Conservation (phyloP, 2,797 vertebrate genomes). For the Chromobotia macracanthus region DNA sequence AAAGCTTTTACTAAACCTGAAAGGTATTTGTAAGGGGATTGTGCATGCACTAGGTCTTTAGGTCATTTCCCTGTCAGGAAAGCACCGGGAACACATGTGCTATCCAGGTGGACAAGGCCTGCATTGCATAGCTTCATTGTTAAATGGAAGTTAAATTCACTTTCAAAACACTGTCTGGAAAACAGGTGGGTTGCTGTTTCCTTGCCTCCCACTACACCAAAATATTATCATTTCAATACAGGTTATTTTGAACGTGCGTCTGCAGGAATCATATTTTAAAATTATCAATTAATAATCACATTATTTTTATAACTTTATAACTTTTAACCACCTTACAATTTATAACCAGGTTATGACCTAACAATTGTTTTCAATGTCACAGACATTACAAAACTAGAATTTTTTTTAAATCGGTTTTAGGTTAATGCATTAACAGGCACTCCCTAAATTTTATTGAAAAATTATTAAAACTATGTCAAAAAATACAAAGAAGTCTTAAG, state of each 20-base stretch:
- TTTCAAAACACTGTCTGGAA: slow-evolving; percentile 44
- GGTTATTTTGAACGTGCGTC: slow-evolving; percentile 18
- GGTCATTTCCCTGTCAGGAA: slow-evolving; percentile 36
- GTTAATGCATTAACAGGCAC: background rate
- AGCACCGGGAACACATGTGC: slow-evolving; percentile 40
- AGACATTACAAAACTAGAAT: slow-evolving; percentile 8
- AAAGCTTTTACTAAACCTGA: slow-evolving; percentile 43
- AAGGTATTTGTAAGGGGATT: slow-evolving; percentile 47
- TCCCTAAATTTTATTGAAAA: background rate
- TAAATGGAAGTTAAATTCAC: background rate
- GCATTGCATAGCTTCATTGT: slow-evolving; percentile 19
- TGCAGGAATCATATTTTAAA: slow-evolving; percentile 28
- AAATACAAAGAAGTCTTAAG: too few relatives aligned
- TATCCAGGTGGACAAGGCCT: slow-evolving; percentile 39
- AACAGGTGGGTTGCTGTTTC: slow-evolving; percentile 46
- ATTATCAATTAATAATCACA: slow-evolving; percentile 8
- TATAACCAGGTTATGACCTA: slow-evolving; percentile 7
- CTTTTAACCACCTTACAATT: slow-evolving; percentile 17
- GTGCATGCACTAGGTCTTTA: slow-evolving; percentile 34
- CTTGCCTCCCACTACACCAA: slow-evolving; percentile 16
- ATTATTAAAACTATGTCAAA: background rate
- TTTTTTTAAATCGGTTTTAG: background rate
- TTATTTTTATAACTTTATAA: slow-evolving; percentile 1
- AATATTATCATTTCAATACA: background rate
- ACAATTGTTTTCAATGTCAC: slow-evolving; percentile 14